Base-by-base conservation (phyloP, 1,140 invertebrate genomes). In the Platyura marginata region DNA sequence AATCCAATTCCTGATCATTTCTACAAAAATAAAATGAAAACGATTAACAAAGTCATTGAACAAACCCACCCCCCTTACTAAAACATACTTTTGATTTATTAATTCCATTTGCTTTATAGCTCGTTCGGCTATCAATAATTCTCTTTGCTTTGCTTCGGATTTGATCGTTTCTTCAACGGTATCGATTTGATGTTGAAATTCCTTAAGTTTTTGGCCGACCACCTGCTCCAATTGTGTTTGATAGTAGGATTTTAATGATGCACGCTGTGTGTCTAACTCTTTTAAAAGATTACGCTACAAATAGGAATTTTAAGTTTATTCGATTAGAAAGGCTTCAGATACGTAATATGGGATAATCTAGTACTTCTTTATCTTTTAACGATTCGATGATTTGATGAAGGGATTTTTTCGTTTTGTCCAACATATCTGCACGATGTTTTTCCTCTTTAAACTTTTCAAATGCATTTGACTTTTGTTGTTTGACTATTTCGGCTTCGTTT, bases 191-290 rank as follows among this genome's bases (percentile, higher is more conserved):
- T 53, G 58, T 54, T 85, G 81, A 53, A 85, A 85, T 57, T 87
- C 81, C 49, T 74, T 70, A 40, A 84, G 55, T 57, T 87, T 87
- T 15, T 69, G 68, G 44, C 74, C 66, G 3, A 87, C 80, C 2
- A 82, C 76, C 35, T 74, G 68, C 44, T 87, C 81, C 21, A 87
- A 62, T 62, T 87, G 81, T 44, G 76, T 75, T 53, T 87, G 82
- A 51, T 85, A 87, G 50, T 80, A 73, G 18, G 70, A 67, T 51
- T 78, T 74, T 9, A 84, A 56, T 45, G 82, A 77, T 8, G 64
- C 60, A 48, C 76, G 76, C 42, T 74, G 73, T 6, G 70, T 60
- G 37, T 84, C 79, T 10, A 80, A 51, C 39, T 76, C 46, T 66
- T 68, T 41, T 62, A 65, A 16, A 66, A 61, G 48, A 29, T 47